Evolutionary conservation across 2,797 vertebrate genomes (phyloP), one percentile per base, ranked within the genome.

Genomic region (Sardinella longiceps): DNA sequence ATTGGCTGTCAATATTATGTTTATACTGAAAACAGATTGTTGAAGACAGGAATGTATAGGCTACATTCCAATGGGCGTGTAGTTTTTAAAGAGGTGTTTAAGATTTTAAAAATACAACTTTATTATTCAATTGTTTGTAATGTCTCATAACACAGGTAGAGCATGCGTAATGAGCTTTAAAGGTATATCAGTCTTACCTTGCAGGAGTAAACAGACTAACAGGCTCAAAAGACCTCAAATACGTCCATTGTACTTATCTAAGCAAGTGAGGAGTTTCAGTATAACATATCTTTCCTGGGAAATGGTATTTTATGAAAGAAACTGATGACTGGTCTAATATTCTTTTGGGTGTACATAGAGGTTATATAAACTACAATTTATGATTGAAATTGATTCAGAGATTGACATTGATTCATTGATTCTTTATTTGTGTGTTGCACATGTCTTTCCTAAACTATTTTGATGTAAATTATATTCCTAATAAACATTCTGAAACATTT

Each of bases 401-500:
- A n/a, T 39, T 77, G 37, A 23, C 37, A 20, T 77, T 77, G 18
- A 20, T 39, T 20, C 37, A 5, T 39, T 43, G 28, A n/a, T n/a
- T 9, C 46, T 20, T 74, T 33, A 37, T 15, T 37, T 37, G 11
- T 39, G 15, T 10, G 1, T 77, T 20, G 37, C 20, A 77, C 20
- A 15, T 7, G 53, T 58, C 53, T 18, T 2, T 0, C 5, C 18
- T 60, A 25, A 60, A 7, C 23, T 25, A 20, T 23, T 74, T 74
- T 74, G 33, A 74, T 74, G 33, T 77, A 77, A 77, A 77, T 77
- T 23, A 74, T 43, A 6, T 20, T 77, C 37, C 37, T 23, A 77
- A 77, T 77, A 77, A 77, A 77, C 37, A 23, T 74, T 15, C 5
- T 43, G 1, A 39, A 77, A 43, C 18, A 7, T 33, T 18, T 39